Evolutionary conservation across 2,888 invertebrate species (phyloP), one percentile per base, ranked within the genome.

Genomic region (Tryphoninae sp.): DNA sequence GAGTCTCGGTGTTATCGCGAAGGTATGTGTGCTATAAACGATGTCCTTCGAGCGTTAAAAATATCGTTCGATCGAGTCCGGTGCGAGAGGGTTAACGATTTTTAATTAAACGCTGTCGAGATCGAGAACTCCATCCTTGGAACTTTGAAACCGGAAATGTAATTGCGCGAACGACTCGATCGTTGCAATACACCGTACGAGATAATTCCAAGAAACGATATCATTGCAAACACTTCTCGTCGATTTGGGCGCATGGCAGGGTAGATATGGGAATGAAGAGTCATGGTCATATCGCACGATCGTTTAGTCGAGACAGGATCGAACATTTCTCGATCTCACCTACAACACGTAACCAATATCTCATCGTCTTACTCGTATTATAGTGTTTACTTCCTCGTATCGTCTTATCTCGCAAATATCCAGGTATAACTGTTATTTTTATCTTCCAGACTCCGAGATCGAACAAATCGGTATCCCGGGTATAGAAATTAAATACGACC

Each of bases 401-500:
- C 11, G 45, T 42, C 62, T 78, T 78, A 81, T 81, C 81, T 64
- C 59, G 26, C 42, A 42, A 45, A 65, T 65, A 65, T 59, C 59
- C 42, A 65, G 53, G 65, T 59, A 74, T 78, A 58, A 49, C 62
- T 51, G 16, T 33, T 33, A 33, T 67, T 78, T 74, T 81, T 69
- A 42, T n/a, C 26, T 55, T 22, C 26, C 13, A 49, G 16, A 2
- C 84, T 86, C 84, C 84, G 75, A 67, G 84, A 62, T 55, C 84
- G 83, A 72, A 80, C 82, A 84, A 69, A 78, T 67, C 65, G 69
- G 45, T 42, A 84, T 89, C 87, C 88, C 83, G 88, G 89, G 88
- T 89, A 88, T 89, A 88, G 88, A 88, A 86, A 89, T 88, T 72
- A 76, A 81, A 86, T 83, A 81, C 62, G 51, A 62, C 16, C 45